phyloP scores from a whole-genome alignment of 2,797 vertebrate genomes.

The Mustela erminea region DNA sequence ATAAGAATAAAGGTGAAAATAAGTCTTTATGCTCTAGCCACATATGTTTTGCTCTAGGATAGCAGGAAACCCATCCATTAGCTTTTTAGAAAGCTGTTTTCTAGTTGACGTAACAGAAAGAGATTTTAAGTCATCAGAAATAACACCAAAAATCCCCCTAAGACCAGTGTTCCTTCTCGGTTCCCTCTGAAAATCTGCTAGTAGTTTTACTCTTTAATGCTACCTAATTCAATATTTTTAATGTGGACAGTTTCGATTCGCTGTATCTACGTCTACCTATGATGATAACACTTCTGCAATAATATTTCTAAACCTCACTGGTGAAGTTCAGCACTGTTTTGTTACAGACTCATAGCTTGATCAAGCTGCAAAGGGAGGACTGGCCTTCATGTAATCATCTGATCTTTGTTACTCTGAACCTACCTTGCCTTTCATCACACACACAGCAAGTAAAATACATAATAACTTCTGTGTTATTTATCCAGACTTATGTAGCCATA shows the following conservation, averaged over 20 bases:
- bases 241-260: not conserved
- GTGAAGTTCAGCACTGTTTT: not conserved
- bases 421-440: not conserved
- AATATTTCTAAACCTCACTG: not conserved
- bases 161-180: slow-evolving; percentile 10
- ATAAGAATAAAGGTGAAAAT: slow-evolving; percentile 88
- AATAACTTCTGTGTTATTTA: not conserved
- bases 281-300: slow-evolving; percentile 61
- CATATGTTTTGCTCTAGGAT: slow-evolving; percentile 82
- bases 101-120: slow-evolving; percentile 81
- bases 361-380: not conserved
- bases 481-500: not conserved
- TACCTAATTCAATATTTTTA: not conserved
- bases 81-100: slow-evolving; percentile 72
- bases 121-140: slow-evolving; percentile 77
- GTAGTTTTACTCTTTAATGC: not conserved
- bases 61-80: slow-evolving; percentile 81
- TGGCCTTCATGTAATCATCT: not conserved
- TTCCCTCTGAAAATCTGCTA: slow-evolving; percentile 12
- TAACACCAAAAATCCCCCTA: slow-evolving; percentile 44
- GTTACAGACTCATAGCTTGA: not conserved
- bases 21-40: slow-evolving; percentile 83
- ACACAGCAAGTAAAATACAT: not conserved
- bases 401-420: not conserved
- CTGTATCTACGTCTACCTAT: slow-evolving; percentile 56